Conservation (phyloP, 2,113 vertebrate species). For the Leucopsar rothschildi region DNA sequence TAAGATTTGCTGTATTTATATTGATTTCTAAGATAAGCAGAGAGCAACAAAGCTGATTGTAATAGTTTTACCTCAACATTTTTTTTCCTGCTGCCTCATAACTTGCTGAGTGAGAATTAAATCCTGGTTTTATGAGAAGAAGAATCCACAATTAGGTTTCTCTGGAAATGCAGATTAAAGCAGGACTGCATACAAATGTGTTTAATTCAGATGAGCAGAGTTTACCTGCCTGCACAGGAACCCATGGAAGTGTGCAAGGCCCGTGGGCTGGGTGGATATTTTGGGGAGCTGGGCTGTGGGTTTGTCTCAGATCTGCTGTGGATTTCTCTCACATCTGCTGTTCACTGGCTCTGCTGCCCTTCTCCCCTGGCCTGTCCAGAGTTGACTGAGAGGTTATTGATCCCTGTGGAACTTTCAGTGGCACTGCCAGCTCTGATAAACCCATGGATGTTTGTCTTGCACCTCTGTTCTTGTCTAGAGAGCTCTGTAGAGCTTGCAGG, state of each 20-base stretch:
- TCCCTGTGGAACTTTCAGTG: background rate
- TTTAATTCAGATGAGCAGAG: background rate
- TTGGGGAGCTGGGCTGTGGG: background rate
- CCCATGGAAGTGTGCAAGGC: background rate
- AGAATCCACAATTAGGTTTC: background rate
- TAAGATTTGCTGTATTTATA: constrained; percentile 12
- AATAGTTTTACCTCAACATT: background rate
- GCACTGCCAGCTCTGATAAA: background rate
- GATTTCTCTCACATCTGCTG: background rate
- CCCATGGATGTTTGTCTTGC: background rate
- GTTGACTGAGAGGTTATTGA: background rate
- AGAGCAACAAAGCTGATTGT: background rate
- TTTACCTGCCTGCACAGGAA: background rate
- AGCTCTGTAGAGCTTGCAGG: rapidly evolving
- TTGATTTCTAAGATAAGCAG: constrained; percentile 9
- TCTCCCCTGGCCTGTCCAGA: background rate
- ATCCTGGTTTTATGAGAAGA: constrained; percentile 6
- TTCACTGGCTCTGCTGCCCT: background rate
- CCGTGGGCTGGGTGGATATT: background rate
- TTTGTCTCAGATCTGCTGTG: background rate
- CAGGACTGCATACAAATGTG: background rate
- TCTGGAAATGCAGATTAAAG: constrained; percentile 2
- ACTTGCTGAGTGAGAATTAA: constrained; percentile 38
- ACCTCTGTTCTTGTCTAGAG: background rate
- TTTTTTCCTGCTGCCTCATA: background rate